Evolutionary conservation across 2,797 vertebrate genomes (phyloP).

Genomic region (Craterocephalus amniculus): DNA sequence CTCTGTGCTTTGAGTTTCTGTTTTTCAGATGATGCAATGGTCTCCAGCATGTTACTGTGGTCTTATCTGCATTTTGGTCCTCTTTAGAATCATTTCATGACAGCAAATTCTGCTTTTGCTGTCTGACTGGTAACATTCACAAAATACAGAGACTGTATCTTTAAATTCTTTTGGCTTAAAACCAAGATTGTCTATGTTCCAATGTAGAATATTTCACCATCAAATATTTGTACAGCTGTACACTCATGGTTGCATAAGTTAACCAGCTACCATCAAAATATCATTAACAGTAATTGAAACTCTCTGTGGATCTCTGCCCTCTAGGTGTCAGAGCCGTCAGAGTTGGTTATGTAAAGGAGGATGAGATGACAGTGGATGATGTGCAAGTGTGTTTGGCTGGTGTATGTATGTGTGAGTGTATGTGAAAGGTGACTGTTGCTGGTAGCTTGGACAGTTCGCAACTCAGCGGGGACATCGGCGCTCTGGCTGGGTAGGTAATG

Average conservation of each 20-base stretch:
- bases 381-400: constrained; percentile 4
- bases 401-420: constrained; percentile 40
- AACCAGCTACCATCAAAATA: constrained; percentile 77
- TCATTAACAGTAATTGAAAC: constrained; percentile 77
- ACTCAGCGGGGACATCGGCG: constrained; percentile 94
- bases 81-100: too few relatives aligned
- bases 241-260: constrained; percentile 66
- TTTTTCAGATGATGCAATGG: too few relatives aligned
- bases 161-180: constrained; percentile 27
- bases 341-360: constrained; percentile 75
- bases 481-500: constrained; percentile 99
- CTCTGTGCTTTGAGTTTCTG: too few relatives aligned
- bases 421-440: constrained; percentile 70
- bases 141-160: constrained; percentile 27
- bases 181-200: constrained; percentile 28
- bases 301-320: constrained; percentile 71
- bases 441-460: constrained; percentile 95
- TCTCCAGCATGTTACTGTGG: too few relatives aligned
- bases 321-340: constrained; percentile 68
- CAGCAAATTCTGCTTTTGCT: neutral
- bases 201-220: constrained; percentile 34
- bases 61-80: too few relatives aligned
- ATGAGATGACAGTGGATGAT: constrained; percentile 62
- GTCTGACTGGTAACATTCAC: neutral
- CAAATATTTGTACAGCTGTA: constrained; percentile 64